Percentiles rank a stretch among this genome's conserved stretches.
Evolutionary conservation across 2,888 invertebrate species (phyloP).

Genomic region (Parthenolecanium corni): DNA sequence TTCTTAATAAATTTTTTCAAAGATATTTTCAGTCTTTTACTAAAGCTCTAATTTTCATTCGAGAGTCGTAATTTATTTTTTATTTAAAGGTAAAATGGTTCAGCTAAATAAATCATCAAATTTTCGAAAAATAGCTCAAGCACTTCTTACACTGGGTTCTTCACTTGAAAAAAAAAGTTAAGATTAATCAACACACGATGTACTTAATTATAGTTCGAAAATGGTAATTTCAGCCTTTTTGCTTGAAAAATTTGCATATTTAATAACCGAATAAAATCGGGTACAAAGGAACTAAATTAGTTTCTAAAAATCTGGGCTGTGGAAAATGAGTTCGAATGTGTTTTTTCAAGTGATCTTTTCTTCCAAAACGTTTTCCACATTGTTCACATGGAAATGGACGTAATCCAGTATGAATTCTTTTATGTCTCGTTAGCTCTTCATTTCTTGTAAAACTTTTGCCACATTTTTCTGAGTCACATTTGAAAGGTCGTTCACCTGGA

Average conservation of each 20-base stretch:
- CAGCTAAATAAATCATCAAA: too few species aligned
- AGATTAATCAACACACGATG: background rate
- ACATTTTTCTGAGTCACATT: slow-evolving; percentile 72
- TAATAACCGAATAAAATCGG: slow-evolving; percentile 28
- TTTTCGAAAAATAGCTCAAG: too few species aligned
- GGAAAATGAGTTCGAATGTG: slow-evolving; percentile 66
- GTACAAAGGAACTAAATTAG: slow-evolving; percentile 24
- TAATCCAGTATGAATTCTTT: slow-evolving; percentile 75
- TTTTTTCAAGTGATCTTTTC: slow-evolving; percentile 89
- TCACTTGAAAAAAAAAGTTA: background rate
- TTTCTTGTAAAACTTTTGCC: slow-evolving; percentile 84
- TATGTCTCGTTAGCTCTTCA: slow-evolving; percentile 83
- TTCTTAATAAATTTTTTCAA: too few species aligned
- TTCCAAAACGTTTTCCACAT: slow-evolving; percentile 85
- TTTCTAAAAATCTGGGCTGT: slow-evolving; percentile 23
- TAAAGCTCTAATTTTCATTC: too few species aligned
- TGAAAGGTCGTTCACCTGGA: slow-evolving; percentile 71
- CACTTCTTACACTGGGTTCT: too few species aligned
- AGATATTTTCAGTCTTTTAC: too few species aligned
- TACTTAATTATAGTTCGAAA: background rate
- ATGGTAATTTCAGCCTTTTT: background rate
- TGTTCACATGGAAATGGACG: slow-evolving; percentile 74
- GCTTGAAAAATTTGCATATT: background rate
- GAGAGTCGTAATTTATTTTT: too few species aligned
- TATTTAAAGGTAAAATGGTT: too few species aligned